Evolutionary conservation across 2,113 vertebrate genomes (phyloP).

Genomic region (Planiliza haematocheilus): DNA sequence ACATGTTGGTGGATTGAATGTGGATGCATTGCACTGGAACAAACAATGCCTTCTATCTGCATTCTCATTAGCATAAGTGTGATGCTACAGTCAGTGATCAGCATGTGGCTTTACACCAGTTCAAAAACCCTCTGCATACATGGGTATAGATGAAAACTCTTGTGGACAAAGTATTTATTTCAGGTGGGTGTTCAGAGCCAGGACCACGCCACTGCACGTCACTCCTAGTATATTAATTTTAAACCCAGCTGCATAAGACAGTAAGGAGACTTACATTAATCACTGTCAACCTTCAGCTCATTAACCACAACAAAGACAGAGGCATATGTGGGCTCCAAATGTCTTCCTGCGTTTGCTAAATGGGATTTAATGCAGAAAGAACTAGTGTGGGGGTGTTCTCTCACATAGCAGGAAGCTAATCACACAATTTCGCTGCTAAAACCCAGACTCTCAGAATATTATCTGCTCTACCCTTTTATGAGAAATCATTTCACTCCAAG

Average conservation of each 20-base stretch:
- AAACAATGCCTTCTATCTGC: background rate
- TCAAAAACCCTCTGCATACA: background rate
- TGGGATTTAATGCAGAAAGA: background rate
- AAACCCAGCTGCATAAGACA: no score
- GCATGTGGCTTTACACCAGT: background rate
- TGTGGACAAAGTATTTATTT: no score
- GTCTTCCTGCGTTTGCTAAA: background rate
- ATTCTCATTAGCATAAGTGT: background rate
- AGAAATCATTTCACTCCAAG: no score
- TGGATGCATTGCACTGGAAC: background rate
- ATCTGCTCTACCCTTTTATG: no score
- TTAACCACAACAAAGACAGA: background rate
- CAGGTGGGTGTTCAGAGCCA: no score
- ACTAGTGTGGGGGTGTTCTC: background rate
- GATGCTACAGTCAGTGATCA: background rate
- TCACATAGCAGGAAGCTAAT: background rate
- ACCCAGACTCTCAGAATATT: background rate
- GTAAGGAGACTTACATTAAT: no score
- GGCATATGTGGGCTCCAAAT: background rate
- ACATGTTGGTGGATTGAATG: background rate
- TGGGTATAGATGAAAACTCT: background rate
- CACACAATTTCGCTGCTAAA: background rate
- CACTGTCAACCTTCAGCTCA: background rate
- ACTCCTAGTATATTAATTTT: no score
- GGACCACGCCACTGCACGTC: no score